These are phyloP conservation scores for Lacanobia wlatinum DNA, from an alignment of 2,888 invertebrate genomes.

Conservation along the genomic window DNA sequence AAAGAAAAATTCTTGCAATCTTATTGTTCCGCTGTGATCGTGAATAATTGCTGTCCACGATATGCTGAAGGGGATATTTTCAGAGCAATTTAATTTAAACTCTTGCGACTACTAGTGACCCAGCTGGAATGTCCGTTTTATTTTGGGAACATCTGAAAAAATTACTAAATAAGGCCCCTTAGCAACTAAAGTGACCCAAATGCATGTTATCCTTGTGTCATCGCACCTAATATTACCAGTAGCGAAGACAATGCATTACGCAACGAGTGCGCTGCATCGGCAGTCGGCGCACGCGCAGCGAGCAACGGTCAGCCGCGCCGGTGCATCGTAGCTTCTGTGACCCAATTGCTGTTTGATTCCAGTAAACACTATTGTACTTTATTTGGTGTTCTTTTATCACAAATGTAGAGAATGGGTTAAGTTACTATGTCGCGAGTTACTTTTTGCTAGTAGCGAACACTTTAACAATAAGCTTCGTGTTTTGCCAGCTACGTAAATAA, in stretches of 20 bases:
- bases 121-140: conserved; percentile 28
- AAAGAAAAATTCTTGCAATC: conserved; percentile 75
- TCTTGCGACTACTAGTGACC: conserved; percentile 32
- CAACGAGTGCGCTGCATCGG: conserved; percentile 78
- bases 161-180: conserved; percentile 42
- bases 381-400: conserved; percentile 48
- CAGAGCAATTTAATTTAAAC: conserved; percentile 41
- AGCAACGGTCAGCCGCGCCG: conserved; percentile 83
- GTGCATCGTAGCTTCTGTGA: conserved; percentile 81
- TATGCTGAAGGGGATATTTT: conserved; percentile 52
- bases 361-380: conserved; percentile 71
- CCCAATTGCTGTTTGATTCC: conserved; percentile 85
- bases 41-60: conserved; percentile 73
- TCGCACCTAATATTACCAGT: conserved; percentile 74
- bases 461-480: conserved; percentile 19
- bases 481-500: conserved; percentile 32
- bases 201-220: conserved; percentile 76
- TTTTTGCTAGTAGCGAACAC: conserved; percentile 6
- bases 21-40: conserved; percentile 81
- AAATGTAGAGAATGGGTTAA: conserved; percentile 32
- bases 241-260: conserved; percentile 82
- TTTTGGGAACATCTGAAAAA: conserved; percentile 19
- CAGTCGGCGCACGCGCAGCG: conserved; percentile 83
- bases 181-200: conserved; percentile 66
- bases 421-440: background rate